Evolutionary conservation across 1,140 invertebrate species (phyloP).

Genomic region (Varroa destructor): DNA sequence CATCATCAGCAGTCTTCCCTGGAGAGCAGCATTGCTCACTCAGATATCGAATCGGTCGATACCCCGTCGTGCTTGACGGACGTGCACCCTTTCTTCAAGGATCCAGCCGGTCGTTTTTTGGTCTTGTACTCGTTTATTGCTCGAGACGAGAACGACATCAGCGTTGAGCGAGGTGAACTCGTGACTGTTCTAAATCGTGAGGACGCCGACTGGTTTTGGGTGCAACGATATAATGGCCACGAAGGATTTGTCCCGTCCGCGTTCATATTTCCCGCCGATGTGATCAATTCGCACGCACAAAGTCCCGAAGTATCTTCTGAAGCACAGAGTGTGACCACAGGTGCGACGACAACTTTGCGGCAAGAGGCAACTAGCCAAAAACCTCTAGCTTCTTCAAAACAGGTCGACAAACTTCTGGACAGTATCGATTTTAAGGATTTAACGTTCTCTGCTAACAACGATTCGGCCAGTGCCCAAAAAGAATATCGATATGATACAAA

Average conservation of each 20-base stretch:
- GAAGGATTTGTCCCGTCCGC: slow-evolving; percentile 89
- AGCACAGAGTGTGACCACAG: slow-evolving; percentile 27
- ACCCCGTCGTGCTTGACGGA: slow-evolving; percentile 51
- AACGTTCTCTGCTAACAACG: slow-evolving; percentile 10
- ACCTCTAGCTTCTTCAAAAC: background rate
- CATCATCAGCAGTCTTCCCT: slow-evolving; percentile 31
- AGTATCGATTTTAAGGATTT: background rate
- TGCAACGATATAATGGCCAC: slow-evolving; percentile 72
- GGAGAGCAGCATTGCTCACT: slow-evolving; percentile 30
- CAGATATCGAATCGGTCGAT: slow-evolving; percentile 12
- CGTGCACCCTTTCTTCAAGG: slow-evolving; percentile 74
- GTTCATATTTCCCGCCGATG: slow-evolving; percentile 78
- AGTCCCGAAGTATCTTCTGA: slow-evolving; percentile 41
- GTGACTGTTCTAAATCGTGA: slow-evolving; percentile 84
- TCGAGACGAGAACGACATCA: slow-evolving; percentile 82
- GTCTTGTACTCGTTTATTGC: slow-evolving; percentile 84
- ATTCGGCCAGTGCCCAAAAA: slow-evolving; percentile 14
- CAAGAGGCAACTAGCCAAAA: slow-evolving; percentile 23
- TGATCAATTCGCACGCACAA: slow-evolving; percentile 46
- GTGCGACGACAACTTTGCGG: background rate
- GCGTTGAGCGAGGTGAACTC: slow-evolving; percentile 80
- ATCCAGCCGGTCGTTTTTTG: slow-evolving; percentile 78
- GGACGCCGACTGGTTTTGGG: slow-evolving; percentile 91
- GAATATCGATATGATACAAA: slow-evolving; percentile 23
- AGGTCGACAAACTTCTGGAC: background rate